phyloP scores from a whole-genome alignment of 2,888 invertebrate species.

The Netelia fuscicornis region DNA sequence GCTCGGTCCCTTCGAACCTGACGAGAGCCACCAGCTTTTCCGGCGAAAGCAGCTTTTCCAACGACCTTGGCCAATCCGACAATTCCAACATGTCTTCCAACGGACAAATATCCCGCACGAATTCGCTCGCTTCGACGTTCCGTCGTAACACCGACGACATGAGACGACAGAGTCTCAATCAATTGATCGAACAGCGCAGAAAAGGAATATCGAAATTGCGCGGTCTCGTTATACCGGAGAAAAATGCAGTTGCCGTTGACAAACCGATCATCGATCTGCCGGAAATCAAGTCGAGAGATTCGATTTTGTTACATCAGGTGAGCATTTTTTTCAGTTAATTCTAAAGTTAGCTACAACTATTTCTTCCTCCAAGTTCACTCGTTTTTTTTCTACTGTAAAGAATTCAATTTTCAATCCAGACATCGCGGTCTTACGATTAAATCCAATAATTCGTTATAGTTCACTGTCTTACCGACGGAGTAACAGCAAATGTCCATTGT shows the following conservation, averaged over 20 bases:
- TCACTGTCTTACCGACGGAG: too few relatives aligned
- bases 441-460: too few relatives aligned
- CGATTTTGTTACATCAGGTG: constrained; percentile 82
- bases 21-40: constrained; percentile 84
- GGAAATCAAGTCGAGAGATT: constrained; percentile 92
- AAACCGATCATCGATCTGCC: constrained; percentile 91
- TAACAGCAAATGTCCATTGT: background rate
- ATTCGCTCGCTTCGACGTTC: constrained; percentile 80
- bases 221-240: constrained; percentile 95
- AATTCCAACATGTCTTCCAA: constrained; percentile 84
- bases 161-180: constrained; percentile 89
- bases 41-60: constrained; percentile 80
- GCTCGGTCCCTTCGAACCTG: constrained; percentile 65
- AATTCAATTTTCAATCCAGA: too few relatives aligned
- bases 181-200: constrained; percentile 92
- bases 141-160: constrained; percentile 82
- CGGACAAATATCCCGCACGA: constrained; percentile 78
- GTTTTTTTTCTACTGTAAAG: too few relatives aligned
- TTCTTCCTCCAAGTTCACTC: background rate
- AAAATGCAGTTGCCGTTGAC: constrained; percentile 85
- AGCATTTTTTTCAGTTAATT: constrained; percentile 32
- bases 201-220: constrained; percentile 93
- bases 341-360: background rate
- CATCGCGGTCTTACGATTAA: too few relatives aligned
- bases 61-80: constrained; percentile 85